A percentile compares a stretch with the other conserved stretches of the same genome.
Conservation (phyloP, 2,888 invertebrate genomes). For the Drosophila subsilvestris region DNA sequence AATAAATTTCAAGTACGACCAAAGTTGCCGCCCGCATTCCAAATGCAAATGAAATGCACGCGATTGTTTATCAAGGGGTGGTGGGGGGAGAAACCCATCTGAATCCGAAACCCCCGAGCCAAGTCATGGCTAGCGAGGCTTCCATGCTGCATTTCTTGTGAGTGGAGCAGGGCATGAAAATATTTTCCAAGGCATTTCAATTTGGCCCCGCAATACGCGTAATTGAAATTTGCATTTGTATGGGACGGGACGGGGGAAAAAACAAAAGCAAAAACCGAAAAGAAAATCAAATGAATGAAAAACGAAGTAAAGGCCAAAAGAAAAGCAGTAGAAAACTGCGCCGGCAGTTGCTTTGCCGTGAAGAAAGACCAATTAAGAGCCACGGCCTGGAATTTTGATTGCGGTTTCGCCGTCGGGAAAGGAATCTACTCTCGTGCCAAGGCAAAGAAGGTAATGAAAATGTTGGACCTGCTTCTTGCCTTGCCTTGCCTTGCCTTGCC, state of each 20-base stretch:
- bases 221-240: conserved; percentile 79
- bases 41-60: conserved; percentile 77
- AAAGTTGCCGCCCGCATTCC: conserved; percentile 66
- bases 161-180: conserved; percentile 59
- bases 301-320: conserved; percentile 34
- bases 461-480: not conserved
- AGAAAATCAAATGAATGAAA: conserved; percentile 33
- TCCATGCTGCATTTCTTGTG: conserved; percentile 70
- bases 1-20: conserved; percentile 67
- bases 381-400: conserved; percentile 74
- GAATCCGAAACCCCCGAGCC: not conserved
- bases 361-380: conserved; percentile 72
- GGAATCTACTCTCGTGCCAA: conserved; percentile 21
- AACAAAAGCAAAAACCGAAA: conserved; percentile 38
- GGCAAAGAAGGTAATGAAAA: conserved; percentile 31
- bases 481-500: conserved; percentile 22
- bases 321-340: conserved; percentile 26
- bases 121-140: conserved; percentile 39
- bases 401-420: conserved; percentile 45
- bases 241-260: conserved; percentile 25
- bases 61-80: conserved; percentile 65
- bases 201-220: conserved; percentile 72
- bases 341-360: conserved; percentile 1
- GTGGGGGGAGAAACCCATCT: not conserved
- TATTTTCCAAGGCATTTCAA: conserved; percentile 75